Percentiles rank a stretch among this genome's conserved stretches.
Evolutionary conservation across 2,113 vertebrate species (phyloP).

Genomic region (Trogon melanurus): DNA sequence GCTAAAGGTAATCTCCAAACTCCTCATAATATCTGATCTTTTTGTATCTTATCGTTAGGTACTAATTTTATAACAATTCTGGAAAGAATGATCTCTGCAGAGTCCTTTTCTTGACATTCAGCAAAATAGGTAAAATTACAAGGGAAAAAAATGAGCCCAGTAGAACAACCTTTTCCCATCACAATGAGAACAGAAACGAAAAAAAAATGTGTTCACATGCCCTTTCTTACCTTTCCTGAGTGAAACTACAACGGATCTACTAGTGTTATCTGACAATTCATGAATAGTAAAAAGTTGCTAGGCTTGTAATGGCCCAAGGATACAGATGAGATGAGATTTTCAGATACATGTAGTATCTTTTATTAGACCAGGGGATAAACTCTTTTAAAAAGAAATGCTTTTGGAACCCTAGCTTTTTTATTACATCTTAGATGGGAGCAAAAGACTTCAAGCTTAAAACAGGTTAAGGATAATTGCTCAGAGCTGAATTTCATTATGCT

Average conservation of each 20-base stretch:
- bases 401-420: background rate
- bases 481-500: background rate
- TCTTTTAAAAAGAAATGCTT: background rate
- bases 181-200: background rate
- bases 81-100: background rate
- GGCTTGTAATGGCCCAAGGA: background rate
- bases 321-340: background rate
- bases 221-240: background rate
- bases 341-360: background rate
- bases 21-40: background rate
- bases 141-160: background rate
- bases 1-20: background rate
- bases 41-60: background rate
- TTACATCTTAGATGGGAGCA: background rate
- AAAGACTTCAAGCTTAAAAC: background rate
- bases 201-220: background rate
- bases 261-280: background rate
- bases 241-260: background rate
- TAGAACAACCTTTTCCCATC: background rate
- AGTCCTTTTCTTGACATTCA: background rate
- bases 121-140: background rate
- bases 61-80: background rate
- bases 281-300: background rate
- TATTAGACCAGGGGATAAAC: background rate
- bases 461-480: background rate